Base-by-base conservation (phyloP, 2,888 invertebrate genomes). In the Mimumesa dahlbomi region DNA sequence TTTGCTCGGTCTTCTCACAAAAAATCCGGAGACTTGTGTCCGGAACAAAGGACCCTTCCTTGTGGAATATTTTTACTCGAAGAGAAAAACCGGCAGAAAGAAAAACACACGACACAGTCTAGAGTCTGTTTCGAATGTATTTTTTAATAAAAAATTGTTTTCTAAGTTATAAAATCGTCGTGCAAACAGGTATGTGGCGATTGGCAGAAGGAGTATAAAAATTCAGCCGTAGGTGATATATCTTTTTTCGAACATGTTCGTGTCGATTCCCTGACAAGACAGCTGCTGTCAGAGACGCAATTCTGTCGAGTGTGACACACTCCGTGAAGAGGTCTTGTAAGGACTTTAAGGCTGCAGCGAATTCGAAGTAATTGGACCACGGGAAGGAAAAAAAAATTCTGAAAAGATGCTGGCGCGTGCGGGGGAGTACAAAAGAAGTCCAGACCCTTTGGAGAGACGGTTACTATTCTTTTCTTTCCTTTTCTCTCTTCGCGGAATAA, bases 331-430 rank as follows among this genome's bases (percentile, higher is more conserved):
- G 75, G 49, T 29, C 25, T 25, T 25, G 25, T 3, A n/a, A 25
- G 31, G 25, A 25, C 36, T 25, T 38, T 38, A 50, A 65, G 45
- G 54, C 52, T 49, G 48, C 25, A 45, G 16, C 61, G 66, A 79
- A 82, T 81, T 66, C 52, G 71, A 68, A 75, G 81, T 85, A 85
- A 86, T 85, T 84, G 85, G 82, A 62, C 67, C 77, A 67, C 71
- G 73, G 42, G 68, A 50, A 31, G 36, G 43, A 16, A 31, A 46
- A 9, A 40, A 74, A 31, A 40, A 56, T 49, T n/a, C 19, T 31
- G 5, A 31, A 7, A 22, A 34, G 22, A 31, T 50, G 43, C 21
- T 14, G 22, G 7, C 81, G 54, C 82, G 82, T 65, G 79, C 71
- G 78, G 69, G 71, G 76, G 74, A 66, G 52, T 11, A 70, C 68